Base-by-base conservation (phyloP, 2,113 vertebrate species). In the Pitta sordida region DNA sequence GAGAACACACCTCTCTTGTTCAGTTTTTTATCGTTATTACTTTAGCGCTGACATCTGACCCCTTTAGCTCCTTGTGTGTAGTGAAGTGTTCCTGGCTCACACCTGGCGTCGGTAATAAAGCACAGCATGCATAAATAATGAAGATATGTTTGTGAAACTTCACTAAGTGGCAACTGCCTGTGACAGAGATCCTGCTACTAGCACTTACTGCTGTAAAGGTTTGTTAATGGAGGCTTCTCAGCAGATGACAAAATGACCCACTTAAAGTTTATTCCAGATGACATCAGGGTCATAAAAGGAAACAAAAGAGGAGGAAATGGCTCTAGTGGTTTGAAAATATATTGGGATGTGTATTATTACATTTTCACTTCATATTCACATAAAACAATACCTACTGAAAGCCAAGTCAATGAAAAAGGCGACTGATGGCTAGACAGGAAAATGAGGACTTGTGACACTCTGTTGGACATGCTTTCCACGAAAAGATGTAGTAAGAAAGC, bases 141-240 rank as follows among this genome's bases (percentile, higher is more conserved):
- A 95, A 96, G 93, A 95, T 87, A 93, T 67, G 79, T 92, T 95
- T 91, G 96, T 83, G 95, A 97, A 96, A 96, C 96, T 97, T 96
- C 96, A 97, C 93, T 97, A 96, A 97, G 96, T 93, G 96, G 94
- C 91, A 96, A 97, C 94, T 96, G 96, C 87, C 95, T 97, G 94
- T 96, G 96, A 97, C 96, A 97, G 91, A 91, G 93, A 94, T 86
- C 86, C 53, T 24, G 23, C 94, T 85, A 94, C 92, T 22, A 87
- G 68, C 48, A 83, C 74, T 86, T 41, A 80, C 74, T 32, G 83
- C 83, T 68, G 80, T 53, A 95, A 89, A 96, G 94, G 78, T 71
- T 76, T 87, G 73, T 85, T 95, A 94, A 94, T 85, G 83, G 88
- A 81, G 68, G 59, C 92, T 95, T 87, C 94, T 96, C 94, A 88